A percentile compares a stretch with the other conserved stretches of the same genome.
Evolutionary conservation across 2,797 vertebrate genomes (phyloP).

Genomic region (Enteromius unitaeniatus): DNA sequence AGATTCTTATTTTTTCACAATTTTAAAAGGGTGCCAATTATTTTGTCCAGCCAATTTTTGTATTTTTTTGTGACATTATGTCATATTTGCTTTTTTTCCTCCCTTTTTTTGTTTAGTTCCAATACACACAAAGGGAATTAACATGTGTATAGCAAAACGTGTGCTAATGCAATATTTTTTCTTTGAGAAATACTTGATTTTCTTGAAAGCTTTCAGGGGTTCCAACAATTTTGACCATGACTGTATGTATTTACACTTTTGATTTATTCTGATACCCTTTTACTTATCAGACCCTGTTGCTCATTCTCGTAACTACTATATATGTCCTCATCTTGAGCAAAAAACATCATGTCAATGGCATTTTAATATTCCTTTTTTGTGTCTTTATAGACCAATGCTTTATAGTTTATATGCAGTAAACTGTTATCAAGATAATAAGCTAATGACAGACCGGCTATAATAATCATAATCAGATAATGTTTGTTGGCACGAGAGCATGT

Average conservation of each 20-base stretch:
- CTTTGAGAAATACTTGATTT: no score
- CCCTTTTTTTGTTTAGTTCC: no score
- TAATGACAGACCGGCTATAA: slow-evolving; percentile 10
- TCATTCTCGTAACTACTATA: not conserved
- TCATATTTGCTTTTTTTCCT: no score
- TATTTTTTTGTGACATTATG: no score
- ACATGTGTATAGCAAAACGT: no score
- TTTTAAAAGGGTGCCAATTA: no score
- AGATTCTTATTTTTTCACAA: no score
- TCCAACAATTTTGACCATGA: no score
- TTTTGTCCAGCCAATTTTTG: no score
- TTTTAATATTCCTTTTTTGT: not conserved
- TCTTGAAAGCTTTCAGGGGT: no score
- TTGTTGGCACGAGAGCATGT: not conserved
- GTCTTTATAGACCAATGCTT: not conserved
- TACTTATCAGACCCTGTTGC: not conserved
- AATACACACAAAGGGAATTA: no score
- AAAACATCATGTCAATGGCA: not conserved
- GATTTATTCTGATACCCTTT: not conserved
- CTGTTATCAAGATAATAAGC: slow-evolving; percentile 9
- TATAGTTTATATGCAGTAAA: not conserved
- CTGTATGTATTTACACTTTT: not conserved
- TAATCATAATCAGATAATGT: slow-evolving; percentile 4
- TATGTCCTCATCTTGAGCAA: not conserved
- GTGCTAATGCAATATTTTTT: no score